Base-by-base conservation (phyloP, 2,888 invertebrate genomes). In the Rhagium mordax region DNA sequence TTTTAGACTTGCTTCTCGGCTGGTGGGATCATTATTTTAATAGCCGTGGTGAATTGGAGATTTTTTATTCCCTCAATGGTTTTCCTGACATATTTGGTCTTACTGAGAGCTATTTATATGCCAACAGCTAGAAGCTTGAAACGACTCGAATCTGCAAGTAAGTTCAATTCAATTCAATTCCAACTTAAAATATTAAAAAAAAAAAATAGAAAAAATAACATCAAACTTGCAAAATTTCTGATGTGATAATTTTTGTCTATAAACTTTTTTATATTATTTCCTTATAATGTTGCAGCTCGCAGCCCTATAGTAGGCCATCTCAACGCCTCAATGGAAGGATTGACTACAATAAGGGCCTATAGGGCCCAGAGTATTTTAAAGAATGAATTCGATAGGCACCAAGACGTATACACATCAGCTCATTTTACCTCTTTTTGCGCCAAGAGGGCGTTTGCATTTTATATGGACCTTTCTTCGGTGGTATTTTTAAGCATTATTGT, bases 31-130 rank as follows among this genome's bases (percentile, higher is more conserved):
- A 62, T 81, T 3, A 75, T 73, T n/a, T 65, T 84, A 29, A 80
- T 83, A 15, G 76, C 81, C 7, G 82, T 92, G 92, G n/a, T 91
- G 90, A 88, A 89, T 93, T 16, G 81, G 93, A 66, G 85, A 24
- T 83, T 82, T 57, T 27, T 82, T n/a, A 60, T 82, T 27, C 81
- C 82, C 13, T 74, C 81, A 1, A 21, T 65, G 0, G 59, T 79
- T 6, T 65, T 83, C 1, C 71, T 77, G 7, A 8, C 71, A 7
- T 69, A 72, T 51, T 71, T 81, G 24, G 59, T 76, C 4, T 8
- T 75, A 6, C 27, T 82, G 13, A 61, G 83, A 53, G 48, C 48
- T 27, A 24, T 81, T 47, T 82, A 82, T 33, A 81, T 83, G 66
- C 81, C 79, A 16, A 76, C 81, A 7, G 77, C 80, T 6, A 79